Evolutionary conservation across 1,140 invertebrate genomes (phyloP), one percentile per base, ranked within the genome.

Genomic region (Drosophila chauvacae): DNA sequence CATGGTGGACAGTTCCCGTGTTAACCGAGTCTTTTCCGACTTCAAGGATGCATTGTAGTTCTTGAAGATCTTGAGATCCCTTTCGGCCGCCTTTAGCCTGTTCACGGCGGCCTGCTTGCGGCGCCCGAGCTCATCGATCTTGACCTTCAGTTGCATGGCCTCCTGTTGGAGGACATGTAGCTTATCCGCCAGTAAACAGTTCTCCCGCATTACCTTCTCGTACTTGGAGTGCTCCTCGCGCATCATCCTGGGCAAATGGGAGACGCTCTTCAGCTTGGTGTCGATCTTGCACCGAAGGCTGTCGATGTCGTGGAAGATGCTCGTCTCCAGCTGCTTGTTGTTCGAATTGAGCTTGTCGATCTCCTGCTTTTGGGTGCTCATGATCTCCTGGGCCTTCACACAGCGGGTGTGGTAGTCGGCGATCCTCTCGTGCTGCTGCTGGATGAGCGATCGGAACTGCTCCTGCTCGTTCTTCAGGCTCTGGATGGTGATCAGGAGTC

Each of bases 41-140:
- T 92, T 92, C 0, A 92, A 35, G 0, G 85, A 61, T 0, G 88
- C 33, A 51, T 92, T 92, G 50, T 92, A 91, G 47, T 92, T 92
- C 33, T 90, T 90, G 35, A 92, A 92, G 7, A 92, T 90, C 65
- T 92, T 92, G 7, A 92, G 66, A 56, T 92, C 91, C 7, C 83
- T 44, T 39, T 92, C 91, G 11, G 91, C 88, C 0, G 85, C 81
- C 53, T 92, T 92, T 0, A 92, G 41, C 1, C 91, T 70, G 55
- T 84, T 86, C 23, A 91, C 72, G 0, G 88, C 90, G 11, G 78
- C 69, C 60, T 77, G 53, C 35, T 91, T 91, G 5, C 88, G 74
- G 2, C 79, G 72, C 3, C 76, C 77, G 9, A 92, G 77, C 28
- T 92, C 91, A 35, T 92, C 91, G 26, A 92, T 79, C 60, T 91